Conservation (phyloP, 2,888 invertebrate species). For the Chaetogeoica ovagalla region DNA sequence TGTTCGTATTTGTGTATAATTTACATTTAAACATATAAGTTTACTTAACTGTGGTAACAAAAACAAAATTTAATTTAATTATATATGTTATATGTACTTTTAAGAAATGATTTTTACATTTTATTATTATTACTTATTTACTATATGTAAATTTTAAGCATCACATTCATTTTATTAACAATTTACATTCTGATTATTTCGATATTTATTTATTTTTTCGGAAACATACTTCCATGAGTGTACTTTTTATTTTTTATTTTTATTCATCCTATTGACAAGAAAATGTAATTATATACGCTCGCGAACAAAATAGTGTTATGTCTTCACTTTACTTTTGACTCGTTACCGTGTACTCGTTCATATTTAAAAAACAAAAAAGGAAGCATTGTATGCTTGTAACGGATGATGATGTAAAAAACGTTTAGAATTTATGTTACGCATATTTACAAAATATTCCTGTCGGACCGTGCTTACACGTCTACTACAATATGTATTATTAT, state of each 20-base stretch:
- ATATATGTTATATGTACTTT: background rate
- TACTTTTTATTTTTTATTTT: background rate
- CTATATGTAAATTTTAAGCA: background rate
- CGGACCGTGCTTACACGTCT: background rate
- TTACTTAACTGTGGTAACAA: background rate
- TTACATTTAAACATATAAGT: too few species aligned
- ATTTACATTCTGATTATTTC: constrained; percentile 10
- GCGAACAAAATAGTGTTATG: constrained; percentile 12
- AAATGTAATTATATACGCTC: background rate
- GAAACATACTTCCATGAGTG: background rate
- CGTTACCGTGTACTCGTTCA: too few species aligned
- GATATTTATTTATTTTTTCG: background rate
- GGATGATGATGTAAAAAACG: too few species aligned
- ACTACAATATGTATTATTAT: background rate
- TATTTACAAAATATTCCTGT: constrained; percentile 1
- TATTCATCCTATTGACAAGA: background rate
- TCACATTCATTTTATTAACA: constrained; percentile 7
- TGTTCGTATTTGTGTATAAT: too few species aligned
- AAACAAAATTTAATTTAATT: background rate
- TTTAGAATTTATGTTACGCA: background rate
- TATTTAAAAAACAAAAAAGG: too few species aligned
- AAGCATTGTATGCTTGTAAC: too few species aligned
- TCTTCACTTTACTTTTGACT: background rate
- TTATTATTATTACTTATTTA: background rate
- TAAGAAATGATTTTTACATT: background rate